A percentile compares a stretch with the other conserved stretches of the same genome.
Conservation (phyloP, 2,113 vertebrate species). For the Brevimyrus niger region DNA sequence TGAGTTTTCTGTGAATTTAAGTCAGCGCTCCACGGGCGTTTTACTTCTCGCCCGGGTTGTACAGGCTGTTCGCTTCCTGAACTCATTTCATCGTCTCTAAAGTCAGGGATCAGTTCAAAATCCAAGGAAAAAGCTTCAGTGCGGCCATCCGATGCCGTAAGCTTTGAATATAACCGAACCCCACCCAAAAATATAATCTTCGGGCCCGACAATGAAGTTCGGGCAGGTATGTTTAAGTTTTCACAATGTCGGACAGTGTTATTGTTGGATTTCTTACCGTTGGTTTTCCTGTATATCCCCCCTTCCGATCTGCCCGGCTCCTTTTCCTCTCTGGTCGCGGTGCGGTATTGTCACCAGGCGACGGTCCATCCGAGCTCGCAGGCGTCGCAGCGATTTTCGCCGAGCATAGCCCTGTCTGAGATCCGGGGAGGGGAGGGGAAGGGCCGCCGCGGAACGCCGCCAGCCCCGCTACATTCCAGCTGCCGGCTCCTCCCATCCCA, state of each 20-base stretch:
- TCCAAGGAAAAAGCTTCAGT: neutral
- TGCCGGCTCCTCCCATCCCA: neutral
- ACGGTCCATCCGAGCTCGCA: neutral
- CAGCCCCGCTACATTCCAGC: neutral
- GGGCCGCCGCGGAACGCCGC: neutral
- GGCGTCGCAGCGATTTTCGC: neutral
- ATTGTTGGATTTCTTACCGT: neutral
- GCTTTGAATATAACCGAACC: neutral
- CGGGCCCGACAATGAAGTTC: neutral
- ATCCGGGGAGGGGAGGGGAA: neutral
- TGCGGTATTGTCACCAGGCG: neutral
- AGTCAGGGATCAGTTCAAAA: neutral
- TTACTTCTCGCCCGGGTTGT: neutral
- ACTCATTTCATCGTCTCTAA: neutral
- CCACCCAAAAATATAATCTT: neutral
- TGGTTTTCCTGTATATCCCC: neutral
- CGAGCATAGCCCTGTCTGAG: neutral
- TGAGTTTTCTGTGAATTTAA: neutral
- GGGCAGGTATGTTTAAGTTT: neutral
- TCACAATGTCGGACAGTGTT: neutral
- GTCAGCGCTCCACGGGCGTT: neutral
- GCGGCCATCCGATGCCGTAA: neutral
- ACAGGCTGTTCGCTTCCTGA: neutral
- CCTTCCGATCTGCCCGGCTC: neutral
- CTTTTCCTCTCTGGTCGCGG: neutral